phyloP scores from a whole-genome alignment of 2,888 invertebrate species.

The Incurvaria masculella region DNA sequence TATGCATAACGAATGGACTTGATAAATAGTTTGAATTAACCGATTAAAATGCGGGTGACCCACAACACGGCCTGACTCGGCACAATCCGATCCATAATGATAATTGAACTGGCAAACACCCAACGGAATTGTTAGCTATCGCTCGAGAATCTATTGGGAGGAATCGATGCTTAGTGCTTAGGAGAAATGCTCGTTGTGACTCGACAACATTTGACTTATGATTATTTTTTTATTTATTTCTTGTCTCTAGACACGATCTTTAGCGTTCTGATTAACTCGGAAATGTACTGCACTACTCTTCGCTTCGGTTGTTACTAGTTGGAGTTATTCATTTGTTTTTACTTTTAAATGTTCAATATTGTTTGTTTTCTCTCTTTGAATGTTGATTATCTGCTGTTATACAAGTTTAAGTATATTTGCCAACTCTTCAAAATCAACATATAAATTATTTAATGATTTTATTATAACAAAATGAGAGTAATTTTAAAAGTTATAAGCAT shows the following conservation, averaged over 20 bases:
- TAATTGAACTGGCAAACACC: constrained; percentile 59
- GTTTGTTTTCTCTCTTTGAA: too few species aligned
- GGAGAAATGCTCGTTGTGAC: constrained; percentile 35
- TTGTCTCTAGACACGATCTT: constrained; percentile 55
- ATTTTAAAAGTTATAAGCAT: too few species aligned
- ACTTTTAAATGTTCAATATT: too few species aligned
- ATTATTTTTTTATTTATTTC: constrained; percentile 42
- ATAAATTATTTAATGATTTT: too few species aligned
- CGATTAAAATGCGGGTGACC: constrained; percentile 57
- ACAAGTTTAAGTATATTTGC: too few species aligned
- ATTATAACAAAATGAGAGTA: too few species aligned
- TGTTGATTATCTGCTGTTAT: too few species aligned
- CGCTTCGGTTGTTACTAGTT: too few species aligned
- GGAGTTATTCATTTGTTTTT: too few species aligned
- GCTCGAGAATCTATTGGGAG: constrained; percentile 43
- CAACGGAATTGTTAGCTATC: constrained; percentile 26
- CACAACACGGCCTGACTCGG: constrained; percentile 45
- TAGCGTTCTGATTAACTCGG: constrained; percentile 51
- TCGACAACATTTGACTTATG: constrained; percentile 50
- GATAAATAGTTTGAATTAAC: constrained; percentile 58
- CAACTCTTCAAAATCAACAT: too few species aligned
- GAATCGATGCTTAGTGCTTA: constrained; percentile 28
- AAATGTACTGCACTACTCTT: constrained; percentile 40
- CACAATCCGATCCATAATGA: constrained; percentile 46
- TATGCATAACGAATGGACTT: constrained; percentile 54